These are phyloP conservation scores for Euura lappo DNA, from an alignment of 1,140 invertebrate species.

Conservation along the genomic window DNA sequence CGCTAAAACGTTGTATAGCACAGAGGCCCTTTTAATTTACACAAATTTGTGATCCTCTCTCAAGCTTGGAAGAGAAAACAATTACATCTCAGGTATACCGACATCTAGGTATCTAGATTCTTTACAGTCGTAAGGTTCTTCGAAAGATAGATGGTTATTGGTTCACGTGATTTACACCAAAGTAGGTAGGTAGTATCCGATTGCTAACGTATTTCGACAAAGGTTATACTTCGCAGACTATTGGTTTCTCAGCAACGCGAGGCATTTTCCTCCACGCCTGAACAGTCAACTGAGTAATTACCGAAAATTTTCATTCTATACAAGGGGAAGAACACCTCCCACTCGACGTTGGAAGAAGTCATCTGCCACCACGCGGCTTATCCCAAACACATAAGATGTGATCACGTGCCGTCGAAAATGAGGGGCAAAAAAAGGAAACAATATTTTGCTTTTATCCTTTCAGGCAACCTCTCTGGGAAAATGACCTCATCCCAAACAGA, in stretches of 20 bases:
- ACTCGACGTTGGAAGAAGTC: no score
- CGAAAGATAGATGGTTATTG: not conserved
- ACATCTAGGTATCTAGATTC: not conserved
- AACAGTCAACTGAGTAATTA: conserved; percentile 7
- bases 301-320: not conserved
- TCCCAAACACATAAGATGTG: not conserved
- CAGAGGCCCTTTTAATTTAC: not conserved
- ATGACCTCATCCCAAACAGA: no score
- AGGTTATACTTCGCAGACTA: not conserved
- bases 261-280: not conserved
- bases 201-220: not conserved
- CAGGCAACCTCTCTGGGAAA: no score
- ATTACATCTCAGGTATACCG: not conserved
- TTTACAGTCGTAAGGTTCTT: not conserved
- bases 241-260: not conserved
- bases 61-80: not conserved
- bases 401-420: no score
- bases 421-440: no score
- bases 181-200: not conserved
- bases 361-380: not conserved
- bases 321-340: not conserved
- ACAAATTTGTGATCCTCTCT: not conserved
- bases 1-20: no score
- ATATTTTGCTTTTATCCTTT: no score
- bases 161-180: not conserved